Evolutionary conservation across 2,113 vertebrate genomes (phyloP).

Genomic region (Strigops habroptila): DNA sequence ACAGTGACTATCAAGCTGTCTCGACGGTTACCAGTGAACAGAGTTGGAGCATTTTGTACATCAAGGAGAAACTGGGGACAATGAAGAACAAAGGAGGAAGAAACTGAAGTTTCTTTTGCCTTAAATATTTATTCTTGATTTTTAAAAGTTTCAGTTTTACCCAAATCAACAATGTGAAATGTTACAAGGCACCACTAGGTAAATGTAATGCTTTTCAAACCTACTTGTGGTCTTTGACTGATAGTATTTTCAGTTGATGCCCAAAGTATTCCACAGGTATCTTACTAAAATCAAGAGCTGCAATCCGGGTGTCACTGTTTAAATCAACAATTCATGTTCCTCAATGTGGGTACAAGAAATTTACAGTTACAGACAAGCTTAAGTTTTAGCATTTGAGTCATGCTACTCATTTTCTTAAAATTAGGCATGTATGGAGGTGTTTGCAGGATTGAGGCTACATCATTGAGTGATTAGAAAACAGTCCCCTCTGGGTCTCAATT

Average conservation of each 20-base stretch:
- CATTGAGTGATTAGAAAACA: conserved; percentile 41
- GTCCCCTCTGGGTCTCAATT: conserved; percentile 55
- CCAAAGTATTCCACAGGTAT: neutral
- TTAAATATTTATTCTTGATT: neutral
- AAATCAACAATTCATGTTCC: neutral
- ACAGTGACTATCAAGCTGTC: neutral
- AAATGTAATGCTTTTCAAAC: neutral
- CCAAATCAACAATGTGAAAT: neutral
- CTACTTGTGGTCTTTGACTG: neutral
- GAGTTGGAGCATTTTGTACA: neutral
- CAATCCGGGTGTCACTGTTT: neutral
- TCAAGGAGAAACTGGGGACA: neutral
- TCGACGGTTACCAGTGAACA: neutral
- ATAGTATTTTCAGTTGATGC: neutral
- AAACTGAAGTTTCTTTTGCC: neutral
- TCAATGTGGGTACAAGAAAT: neutral
- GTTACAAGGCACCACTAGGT: neutral
- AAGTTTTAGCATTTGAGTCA: conserved; percentile 48
- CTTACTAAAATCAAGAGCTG: neutral
- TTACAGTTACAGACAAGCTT: conserved; percentile 41
- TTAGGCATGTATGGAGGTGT: conserved; percentile 47
- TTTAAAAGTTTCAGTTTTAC: neutral
- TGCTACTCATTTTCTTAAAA: conserved; percentile 24
- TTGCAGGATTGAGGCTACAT: conserved; percentile 10
- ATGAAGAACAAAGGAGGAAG: neutral